Percentiles rank a stretch among this genome's conserved stretches.
phyloP scores from a whole-genome alignment of 2,113 vertebrate genomes.

The Daboia siamensis region DNA sequence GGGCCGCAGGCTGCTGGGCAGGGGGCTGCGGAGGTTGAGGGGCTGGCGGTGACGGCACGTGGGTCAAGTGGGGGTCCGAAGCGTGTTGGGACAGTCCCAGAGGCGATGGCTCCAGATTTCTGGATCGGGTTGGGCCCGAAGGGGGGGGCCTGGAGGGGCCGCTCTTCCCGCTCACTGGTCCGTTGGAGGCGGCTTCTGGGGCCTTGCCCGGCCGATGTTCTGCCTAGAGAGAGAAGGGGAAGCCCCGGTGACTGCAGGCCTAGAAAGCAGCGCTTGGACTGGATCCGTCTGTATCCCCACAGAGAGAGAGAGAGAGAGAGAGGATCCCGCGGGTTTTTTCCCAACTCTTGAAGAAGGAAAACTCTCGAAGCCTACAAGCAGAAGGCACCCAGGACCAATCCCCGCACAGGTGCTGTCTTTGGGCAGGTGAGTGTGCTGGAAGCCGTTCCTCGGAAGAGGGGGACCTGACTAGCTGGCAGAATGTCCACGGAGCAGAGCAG shows the following conservation, averaged over 20 bases:
- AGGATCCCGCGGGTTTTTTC: too few relatives aligned
- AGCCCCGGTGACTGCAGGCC: fast-evolving
- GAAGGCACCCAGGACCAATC: not conserved
- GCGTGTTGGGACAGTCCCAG: slow-evolving; percentile 65
- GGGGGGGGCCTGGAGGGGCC: slow-evolving; percentile 45
- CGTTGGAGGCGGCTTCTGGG: slow-evolving; percentile 72
- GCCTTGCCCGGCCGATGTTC: slow-evolving; percentile 59
- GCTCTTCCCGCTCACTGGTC: slow-evolving; percentile 61
- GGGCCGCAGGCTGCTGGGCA: not conserved
- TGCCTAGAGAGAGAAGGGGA: slow-evolving; percentile 45
- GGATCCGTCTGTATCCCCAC: fast-evolving
- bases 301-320: not conserved
- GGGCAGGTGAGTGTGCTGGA: not conserved
- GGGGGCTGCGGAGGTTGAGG: slow-evolving; percentile 28
- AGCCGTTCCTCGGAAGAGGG: too few relatives aligned
- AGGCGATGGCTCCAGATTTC: slow-evolving; percentile 66
- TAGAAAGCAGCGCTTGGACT: too few relatives aligned
- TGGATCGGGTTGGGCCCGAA: slow-evolving; percentile 59
- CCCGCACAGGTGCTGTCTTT: not conserved
- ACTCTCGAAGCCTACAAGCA: too few relatives aligned
- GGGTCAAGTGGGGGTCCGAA: slow-evolving; percentile 57
- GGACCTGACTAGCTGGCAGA: too few relatives aligned
- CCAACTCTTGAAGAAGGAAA: too few relatives aligned
- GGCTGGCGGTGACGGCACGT: not conserved
- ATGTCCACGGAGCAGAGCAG: too few relatives aligned